phyloP scores from a whole-genome alignment of 2,113 vertebrate species.

The Alectura lathami region DNA sequence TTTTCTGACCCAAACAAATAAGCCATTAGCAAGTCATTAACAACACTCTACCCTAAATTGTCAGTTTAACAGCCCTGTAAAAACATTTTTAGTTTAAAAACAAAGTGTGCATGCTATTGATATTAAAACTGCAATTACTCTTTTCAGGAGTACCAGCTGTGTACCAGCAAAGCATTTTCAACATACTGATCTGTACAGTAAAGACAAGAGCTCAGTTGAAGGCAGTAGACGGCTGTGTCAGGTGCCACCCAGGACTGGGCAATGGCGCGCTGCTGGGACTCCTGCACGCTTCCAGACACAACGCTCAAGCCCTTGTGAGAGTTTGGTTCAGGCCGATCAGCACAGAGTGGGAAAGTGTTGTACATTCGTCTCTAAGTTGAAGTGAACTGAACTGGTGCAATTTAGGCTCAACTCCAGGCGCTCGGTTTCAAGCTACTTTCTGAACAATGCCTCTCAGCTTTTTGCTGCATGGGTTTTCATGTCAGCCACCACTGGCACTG shows the following conservation, averaged over 20 bases:
- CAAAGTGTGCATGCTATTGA: conserved; percentile 54
- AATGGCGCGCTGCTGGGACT: neutral
- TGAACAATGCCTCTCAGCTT: conserved; percentile 6
- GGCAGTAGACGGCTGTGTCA: conserved; percentile 48
- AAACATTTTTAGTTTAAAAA: conserved; percentile 57
- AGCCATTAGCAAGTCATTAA: conserved; percentile 67
- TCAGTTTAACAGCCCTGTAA: conserved; percentile 66
- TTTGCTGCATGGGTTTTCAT: conserved; percentile 15
- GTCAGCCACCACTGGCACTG: neutral
- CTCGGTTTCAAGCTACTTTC: conserved; percentile 19
- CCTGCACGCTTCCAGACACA: neutral
- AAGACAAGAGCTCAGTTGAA: conserved; percentile 20
- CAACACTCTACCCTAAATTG: conserved; percentile 68
- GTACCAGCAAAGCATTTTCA: conserved; percentile 27
- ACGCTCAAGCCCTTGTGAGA: conserved; percentile 63
- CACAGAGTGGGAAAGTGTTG: conserved; percentile 13
- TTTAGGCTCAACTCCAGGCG: conserved; percentile 8
- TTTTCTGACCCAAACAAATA: conserved; percentile 72
- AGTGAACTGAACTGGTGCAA: conserved; percentile 42
- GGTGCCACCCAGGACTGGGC: neutral
- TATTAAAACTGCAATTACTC: conserved; percentile 57
- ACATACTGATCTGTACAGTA: conserved; percentile 3
- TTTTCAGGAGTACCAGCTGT: conserved; percentile 37
- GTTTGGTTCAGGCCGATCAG: conserved; percentile 57
- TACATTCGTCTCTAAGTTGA: conserved; percentile 31